phyloP scores from a whole-genome alignment of 2,797 vertebrate species.

The Coranthus polyacanthus region DNA sequence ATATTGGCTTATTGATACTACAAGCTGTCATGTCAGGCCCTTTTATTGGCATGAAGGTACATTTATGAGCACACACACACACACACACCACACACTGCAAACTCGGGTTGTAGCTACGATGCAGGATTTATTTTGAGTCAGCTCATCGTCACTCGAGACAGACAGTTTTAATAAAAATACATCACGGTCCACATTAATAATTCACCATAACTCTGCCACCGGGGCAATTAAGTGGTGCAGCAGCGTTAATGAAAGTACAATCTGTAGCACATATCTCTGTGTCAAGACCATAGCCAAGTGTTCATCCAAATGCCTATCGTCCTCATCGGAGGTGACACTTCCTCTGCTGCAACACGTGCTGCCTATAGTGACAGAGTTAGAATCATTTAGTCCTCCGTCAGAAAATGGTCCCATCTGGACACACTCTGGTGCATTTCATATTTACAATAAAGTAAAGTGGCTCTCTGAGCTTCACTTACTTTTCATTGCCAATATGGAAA shows the following conservation, averaged over 20 bases:
- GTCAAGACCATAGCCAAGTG: conserved; percentile 29
- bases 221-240: conserved; percentile 51
- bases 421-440: no score
- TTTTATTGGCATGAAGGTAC: conserved; percentile 10
- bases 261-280: conserved; percentile 55
- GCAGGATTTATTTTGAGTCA: conserved; percentile 38
- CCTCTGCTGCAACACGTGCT: neutral
- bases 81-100: conserved; percentile 20
- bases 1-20: conserved; percentile 42
- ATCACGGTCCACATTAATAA: conserved; percentile 65
- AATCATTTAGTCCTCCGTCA: no score
- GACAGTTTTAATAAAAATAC: conserved; percentile 70
- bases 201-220: conserved; percentile 45
- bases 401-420: no score
- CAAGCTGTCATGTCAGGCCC: conserved; percentile 25
- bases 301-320: conserved; percentile 25
- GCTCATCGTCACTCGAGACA: conserved; percentile 28
- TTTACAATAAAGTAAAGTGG: no score
- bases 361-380: neutral
- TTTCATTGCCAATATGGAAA: no score
- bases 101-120: conserved; percentile 2
- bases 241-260: conserved; percentile 64
- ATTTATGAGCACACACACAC: conserved; percentile 18
- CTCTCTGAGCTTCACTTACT: no score
- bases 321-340: neutral